phyloP scores from a whole-genome alignment of 2,888 invertebrate species.

The Polydrusus cervinus region DNA sequence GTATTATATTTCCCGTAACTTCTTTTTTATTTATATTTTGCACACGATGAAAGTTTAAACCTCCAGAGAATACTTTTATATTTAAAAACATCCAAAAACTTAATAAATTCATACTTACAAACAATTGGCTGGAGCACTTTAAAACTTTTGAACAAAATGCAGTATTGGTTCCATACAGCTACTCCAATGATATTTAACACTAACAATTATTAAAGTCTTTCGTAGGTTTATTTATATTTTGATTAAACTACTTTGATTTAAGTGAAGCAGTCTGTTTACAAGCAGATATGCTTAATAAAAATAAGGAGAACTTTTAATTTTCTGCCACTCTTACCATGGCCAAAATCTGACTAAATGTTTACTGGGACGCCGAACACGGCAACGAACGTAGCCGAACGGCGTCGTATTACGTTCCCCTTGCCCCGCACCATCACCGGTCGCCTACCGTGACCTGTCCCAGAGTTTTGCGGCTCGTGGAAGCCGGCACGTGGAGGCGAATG shows the following conservation, averaged over 20 bases:
- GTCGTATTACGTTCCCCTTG: constrained; percentile 58
- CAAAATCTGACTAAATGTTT: constrained; percentile 71
- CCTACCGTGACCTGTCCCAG: constrained; percentile 59
- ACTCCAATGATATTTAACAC: constrained; percentile 2
- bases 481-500: constrained; percentile 70
- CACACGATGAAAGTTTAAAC: too few relatives aligned
- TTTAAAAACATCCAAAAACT: neutral
- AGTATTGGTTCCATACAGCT: constrained; percentile 23
- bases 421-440: constrained; percentile 57
- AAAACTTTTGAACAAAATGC: constrained; percentile 4
- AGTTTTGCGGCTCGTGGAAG: constrained; percentile 65
- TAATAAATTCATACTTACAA: constrained; percentile 38
- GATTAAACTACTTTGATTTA: constrained; percentile 28
- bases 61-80: neutral
- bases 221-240: constrained; percentile 4
- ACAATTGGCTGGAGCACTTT: neutral
- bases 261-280: constrained; percentile 28
- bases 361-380: constrained; percentile 64
- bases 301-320: constrained; percentile 58
- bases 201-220: constrained; percentile 8
- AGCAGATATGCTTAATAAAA: constrained; percentile 9
- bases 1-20: neutral
- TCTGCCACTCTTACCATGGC: constrained; percentile 64
- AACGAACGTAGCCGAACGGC: constrained; percentile 60
- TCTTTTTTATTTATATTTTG: neutral